Conservation (phyloP, 2,113 vertebrate species). For the Callocephalon fimbriatum region DNA sequence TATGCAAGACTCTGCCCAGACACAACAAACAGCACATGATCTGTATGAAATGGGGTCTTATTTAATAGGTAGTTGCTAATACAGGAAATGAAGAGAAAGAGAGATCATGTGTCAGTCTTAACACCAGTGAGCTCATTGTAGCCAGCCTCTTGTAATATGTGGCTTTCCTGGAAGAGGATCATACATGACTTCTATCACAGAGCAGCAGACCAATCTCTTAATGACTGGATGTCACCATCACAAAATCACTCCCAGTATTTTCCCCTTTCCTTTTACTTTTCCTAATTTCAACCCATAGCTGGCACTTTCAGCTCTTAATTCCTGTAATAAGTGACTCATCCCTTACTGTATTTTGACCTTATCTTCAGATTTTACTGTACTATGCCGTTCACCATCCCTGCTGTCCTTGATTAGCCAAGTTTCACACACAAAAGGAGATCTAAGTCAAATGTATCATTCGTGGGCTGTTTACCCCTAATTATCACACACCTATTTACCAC, state of each 20-base stretch:
- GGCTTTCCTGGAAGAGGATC: background rate
- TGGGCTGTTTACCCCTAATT: background rate
- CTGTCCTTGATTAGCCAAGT: background rate
- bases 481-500: no score
- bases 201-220: background rate
- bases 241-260: background rate
- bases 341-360: background rate
- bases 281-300: background rate
- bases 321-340: background rate
- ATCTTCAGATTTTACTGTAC: background rate
- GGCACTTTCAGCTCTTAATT: background rate
- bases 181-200: background rate
- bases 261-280: background rate
- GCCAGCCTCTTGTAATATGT: background rate
- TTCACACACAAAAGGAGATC: background rate
- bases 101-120: background rate
- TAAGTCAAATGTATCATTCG: background rate
- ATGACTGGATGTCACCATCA: background rate
- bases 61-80: background rate
- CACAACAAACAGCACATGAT: accelerated
- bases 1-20: background rate
- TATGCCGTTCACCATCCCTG: background rate
- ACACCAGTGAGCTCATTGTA: background rate
- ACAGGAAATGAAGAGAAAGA: background rate
- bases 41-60: background rate